Conservation (phyloP, 2,797 vertebrate species). For the Peromyscus aztecus region DNA sequence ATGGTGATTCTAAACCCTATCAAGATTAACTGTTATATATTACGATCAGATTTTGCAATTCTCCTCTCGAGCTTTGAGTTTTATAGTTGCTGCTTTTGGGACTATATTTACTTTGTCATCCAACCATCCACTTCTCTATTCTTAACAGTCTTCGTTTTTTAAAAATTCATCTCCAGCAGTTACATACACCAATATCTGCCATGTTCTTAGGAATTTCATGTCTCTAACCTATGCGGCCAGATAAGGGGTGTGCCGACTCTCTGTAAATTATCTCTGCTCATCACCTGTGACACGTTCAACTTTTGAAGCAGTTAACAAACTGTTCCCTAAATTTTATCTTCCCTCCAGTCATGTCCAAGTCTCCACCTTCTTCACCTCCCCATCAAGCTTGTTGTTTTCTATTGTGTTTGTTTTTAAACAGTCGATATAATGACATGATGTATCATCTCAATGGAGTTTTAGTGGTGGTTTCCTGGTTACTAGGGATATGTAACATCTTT, state of each 20-base stretch:
- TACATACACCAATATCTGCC: not conserved
- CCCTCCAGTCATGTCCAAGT: too few relatives aligned
- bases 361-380: not conserved
- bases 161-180: not conserved
- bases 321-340: not conserved
- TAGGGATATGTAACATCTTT: not conserved
- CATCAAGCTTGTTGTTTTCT: too few relatives aligned
- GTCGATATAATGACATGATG: accelerated
- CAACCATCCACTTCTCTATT: not conserved
- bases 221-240: not conserved
- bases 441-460: not conserved
- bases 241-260: not conserved
- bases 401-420: not conserved
- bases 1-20: not conserved
- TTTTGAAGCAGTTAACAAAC: not conserved
- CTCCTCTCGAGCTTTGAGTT: not conserved
- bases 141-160: not conserved
- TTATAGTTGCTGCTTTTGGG: not conserved
- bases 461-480: not conserved
- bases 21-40: not conserved
- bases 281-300: not conserved
- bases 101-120: not conserved
- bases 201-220: not conserved
- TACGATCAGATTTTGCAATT: not conserved
- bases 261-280: not conserved